These are phyloP conservation scores for Aulostomus chinensis DNA, from an alignment of 2,797 vertebrate species.

Conservation along the genomic window DNA sequence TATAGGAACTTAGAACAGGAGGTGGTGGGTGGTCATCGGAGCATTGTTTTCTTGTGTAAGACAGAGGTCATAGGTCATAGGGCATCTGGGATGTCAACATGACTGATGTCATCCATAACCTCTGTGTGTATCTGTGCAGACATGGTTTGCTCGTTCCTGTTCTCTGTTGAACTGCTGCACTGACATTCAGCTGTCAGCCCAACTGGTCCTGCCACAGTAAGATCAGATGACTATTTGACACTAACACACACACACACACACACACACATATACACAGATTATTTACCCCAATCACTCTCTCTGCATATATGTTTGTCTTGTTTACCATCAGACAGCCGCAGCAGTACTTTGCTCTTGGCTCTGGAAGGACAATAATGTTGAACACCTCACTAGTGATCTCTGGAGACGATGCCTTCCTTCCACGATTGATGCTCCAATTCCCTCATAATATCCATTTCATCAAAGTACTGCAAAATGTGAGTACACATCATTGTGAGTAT, in stretches of 20 bases:
- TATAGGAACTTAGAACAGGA: slow-evolving; percentile 21
- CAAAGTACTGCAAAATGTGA: slow-evolving; percentile 78
- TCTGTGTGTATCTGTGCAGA: slow-evolving; percentile 72
- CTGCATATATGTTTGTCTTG: too few relatives aligned
- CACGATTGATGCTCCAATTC: slow-evolving; percentile 82
- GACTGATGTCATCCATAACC: not conserved
- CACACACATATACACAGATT: too few relatives aligned
- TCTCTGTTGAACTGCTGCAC: slow-evolving; percentile 88
- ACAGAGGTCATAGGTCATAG: slow-evolving; percentile 17
- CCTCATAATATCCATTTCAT: slow-evolving; percentile 89
- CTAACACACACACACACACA: slow-evolving; percentile 12
- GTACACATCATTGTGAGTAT: too few relatives aligned
- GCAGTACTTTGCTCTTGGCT: slow-evolving; percentile 85
- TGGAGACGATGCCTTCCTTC: slow-evolving; percentile 91
- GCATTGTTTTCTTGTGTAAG: not conserved
- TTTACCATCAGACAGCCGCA: too few relatives aligned
- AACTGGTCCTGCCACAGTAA: slow-evolving; percentile 88
- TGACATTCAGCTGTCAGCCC: slow-evolving; percentile 88
- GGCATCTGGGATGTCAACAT: not conserved
- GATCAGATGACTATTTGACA: too few relatives aligned
- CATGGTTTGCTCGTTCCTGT: slow-evolving; percentile 90
- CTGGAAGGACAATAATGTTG: slow-evolving; percentile 82
- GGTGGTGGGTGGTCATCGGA: slow-evolving; percentile 15
- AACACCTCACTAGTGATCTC: slow-evolving; percentile 84
- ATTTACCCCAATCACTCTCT: too few relatives aligned